These are phyloP conservation scores for Dermochelys coriacea DNA, from an alignment of 2,797 vertebrate genomes.

Conservation along the genomic window DNA sequence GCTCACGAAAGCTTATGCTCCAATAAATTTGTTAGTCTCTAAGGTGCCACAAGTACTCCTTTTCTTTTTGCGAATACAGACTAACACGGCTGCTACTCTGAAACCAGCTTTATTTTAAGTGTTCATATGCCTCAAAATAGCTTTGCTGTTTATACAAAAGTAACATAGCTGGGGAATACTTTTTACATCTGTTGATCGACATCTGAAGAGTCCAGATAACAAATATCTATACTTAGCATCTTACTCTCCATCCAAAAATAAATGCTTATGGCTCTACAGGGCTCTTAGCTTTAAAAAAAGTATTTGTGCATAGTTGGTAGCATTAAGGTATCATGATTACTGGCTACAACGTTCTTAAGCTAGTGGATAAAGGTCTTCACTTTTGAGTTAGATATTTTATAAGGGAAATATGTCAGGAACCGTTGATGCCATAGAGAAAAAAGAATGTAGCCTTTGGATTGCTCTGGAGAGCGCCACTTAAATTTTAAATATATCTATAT, in stretches of 20 bases:
- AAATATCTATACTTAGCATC: constrained; percentile 37
- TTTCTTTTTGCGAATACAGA: too few relatives aligned
- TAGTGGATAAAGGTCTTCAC: background rate
- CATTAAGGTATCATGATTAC: background rate
- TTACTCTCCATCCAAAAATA: constrained; percentile 48
- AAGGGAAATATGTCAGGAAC: background rate
- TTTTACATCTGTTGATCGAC: constrained; percentile 23
- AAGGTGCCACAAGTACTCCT: too few relatives aligned
- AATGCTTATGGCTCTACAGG: background rate
- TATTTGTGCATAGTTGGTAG: background rate
- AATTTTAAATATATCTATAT: background rate
- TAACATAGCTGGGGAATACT: background rate
- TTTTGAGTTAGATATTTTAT: background rate
- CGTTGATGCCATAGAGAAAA: background rate
- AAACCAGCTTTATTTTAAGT: rapidly evolving
- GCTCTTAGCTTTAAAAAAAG: background rate
- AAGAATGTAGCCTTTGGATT: rapidly evolving
- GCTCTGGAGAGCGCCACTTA: background rate
- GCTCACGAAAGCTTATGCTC: too few relatives aligned
- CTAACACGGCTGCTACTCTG: too few relatives aligned
- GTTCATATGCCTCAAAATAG: background rate
- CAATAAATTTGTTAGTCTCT: too few relatives aligned
- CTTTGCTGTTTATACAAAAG: constrained; percentile 17
- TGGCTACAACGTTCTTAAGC: constrained; percentile 7
- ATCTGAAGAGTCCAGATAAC: constrained; percentile 15